Conservation (phyloP, 2,888 invertebrate species). For the Seira musarum region DNA sequence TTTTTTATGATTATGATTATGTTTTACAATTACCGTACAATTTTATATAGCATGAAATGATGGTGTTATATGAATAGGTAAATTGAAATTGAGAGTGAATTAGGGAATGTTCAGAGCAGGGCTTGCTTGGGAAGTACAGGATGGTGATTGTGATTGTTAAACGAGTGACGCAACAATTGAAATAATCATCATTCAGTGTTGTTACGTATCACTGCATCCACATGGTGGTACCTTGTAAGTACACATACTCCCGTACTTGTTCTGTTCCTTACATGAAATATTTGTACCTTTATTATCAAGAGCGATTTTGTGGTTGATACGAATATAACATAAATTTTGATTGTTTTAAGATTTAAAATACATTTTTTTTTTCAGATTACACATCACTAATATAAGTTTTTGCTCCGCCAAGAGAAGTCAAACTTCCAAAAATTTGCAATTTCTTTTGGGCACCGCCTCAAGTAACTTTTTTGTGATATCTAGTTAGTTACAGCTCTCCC, state of each 20-base stretch:
- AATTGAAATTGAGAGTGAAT: background rate
- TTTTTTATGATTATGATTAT: too few relatives aligned
- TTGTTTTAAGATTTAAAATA: constrained; percentile 1
- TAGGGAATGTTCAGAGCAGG: background rate
- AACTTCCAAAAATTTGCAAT: background rate
- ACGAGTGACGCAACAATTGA: constrained; percentile 20
- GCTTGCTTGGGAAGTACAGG: constrained; percentile 16
- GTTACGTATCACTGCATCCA: constrained; percentile 13
- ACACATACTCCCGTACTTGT: too few relatives aligned
- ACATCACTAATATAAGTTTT: background rate
- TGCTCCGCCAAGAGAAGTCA: background rate
- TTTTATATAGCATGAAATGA: too few relatives aligned
- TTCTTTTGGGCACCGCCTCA: too few relatives aligned
- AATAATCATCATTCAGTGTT: constrained; percentile 1
- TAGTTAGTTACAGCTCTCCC: too few relatives aligned
- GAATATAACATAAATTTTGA: background rate
- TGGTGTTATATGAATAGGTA: too few relatives aligned
- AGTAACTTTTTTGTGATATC: too few relatives aligned
- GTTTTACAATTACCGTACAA: too few relatives aligned
- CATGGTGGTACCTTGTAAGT: background rate
- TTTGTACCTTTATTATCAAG: background rate
- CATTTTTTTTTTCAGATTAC: background rate
- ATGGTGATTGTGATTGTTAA: background rate
- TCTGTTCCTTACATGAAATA: background rate
- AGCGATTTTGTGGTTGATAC: background rate